Evolutionary conservation across 2,113 vertebrate genomes (phyloP), one percentile per base, ranked within the genome.

Genomic region (Acrocephalus kingi): DNA sequence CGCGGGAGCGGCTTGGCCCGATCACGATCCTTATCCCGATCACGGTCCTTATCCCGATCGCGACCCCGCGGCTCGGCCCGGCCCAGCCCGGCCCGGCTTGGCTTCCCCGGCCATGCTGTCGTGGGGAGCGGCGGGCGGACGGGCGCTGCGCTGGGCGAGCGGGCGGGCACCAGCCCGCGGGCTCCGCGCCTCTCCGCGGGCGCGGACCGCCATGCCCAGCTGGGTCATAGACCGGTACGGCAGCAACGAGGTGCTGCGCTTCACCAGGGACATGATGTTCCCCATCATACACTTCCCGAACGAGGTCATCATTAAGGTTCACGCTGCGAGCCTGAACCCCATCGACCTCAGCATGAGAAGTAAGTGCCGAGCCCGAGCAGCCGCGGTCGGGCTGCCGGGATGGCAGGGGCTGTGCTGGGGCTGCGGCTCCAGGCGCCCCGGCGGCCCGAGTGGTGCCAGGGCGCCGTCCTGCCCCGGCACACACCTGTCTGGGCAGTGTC

Each of bases 161-260:
- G 23, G 51, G 51, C 64, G 25, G 48, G 18, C 22, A 22, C 55
- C n/a, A 10, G 1, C 17, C 22, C 94, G 94, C 16, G 33, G 72
- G 10, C 10, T 96, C 21, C 90, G 64, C 46, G 8, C 5, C 4
- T 95, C 96, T 56, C 64, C 74, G 41, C 85, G 72, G 13, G 89
- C 96, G 74, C 94, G 56, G 43, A 97, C 80, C 11, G 52, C 98
- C 7, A 99, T 99, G 99, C 98, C 98, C 6, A 99, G 99, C 16
- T 99, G 99, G 99, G 99, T 99, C 59, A 99, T 99, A 63, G 99
- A 99, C 92, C 97, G 96, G 61, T 99, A 99, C 43, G 99, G 99
- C 54, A 89, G 89, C 64, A 99, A 99, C 81, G 99, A 99, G 3
- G 98, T 99, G 61, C 93, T 99, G 63, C 98, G 99, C 17, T 99